Conservation (phyloP, 2,113 vertebrate species). For the Psephotus haematonotus region DNA sequence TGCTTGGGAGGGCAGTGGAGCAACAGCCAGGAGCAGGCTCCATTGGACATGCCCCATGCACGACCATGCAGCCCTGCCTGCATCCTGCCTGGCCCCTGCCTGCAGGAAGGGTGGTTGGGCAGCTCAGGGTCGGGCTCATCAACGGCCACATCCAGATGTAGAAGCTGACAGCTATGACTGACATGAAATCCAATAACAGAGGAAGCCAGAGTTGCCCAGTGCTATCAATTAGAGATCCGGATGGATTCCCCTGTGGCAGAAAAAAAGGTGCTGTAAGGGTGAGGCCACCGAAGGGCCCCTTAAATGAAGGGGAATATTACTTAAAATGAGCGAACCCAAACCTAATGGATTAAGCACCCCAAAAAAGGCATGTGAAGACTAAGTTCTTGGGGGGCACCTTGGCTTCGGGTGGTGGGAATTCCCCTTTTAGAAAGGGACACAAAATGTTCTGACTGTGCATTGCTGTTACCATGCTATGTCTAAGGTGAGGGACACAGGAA, state of each 20-base stretch:
- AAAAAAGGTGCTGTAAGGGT: not conserved
- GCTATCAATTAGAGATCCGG: rapidly evolving
- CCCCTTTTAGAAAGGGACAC: not conserved
- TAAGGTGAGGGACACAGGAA: not conserved
- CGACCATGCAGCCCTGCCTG: not conserved
- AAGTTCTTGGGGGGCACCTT: not conserved
- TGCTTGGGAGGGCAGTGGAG: rapidly evolving
- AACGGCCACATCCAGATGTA: too few relatives aligned
- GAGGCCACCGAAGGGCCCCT: not conserved
- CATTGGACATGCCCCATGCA: rapidly evolving
- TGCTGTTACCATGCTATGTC: not conserved
- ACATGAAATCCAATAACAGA: rapidly evolving
- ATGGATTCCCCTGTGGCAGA: not conserved
- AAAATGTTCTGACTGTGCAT: not conserved
- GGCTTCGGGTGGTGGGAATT: not conserved
- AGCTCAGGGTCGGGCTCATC: not conserved
- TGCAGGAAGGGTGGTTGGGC: not conserved
- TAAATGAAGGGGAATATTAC: not conserved
- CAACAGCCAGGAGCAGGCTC: not conserved
- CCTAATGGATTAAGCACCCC: not conserved
- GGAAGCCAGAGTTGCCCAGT: rapidly evolving
- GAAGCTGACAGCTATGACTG: not conserved
- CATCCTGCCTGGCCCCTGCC: not conserved
- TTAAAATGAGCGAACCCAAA: not conserved
- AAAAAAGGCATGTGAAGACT: not conserved